phyloP scores from a whole-genome alignment of 2,113 vertebrate species.

The Psittacula cyanocephala region DNA sequence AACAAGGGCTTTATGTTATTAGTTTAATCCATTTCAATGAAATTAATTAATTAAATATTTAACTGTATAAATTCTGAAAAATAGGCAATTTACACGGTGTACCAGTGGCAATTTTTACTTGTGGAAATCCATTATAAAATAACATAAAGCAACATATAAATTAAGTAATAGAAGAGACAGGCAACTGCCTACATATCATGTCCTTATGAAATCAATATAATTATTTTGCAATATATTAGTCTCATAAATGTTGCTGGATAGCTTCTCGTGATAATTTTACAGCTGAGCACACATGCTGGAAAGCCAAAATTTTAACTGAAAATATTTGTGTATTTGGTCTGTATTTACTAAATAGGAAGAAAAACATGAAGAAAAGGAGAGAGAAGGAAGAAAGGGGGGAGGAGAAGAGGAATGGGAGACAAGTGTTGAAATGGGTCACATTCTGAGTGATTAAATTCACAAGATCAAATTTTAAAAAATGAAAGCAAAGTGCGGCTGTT shows the following conservation, averaged over 20 bases:
- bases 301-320: not conserved
- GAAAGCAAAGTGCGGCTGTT: not conserved
- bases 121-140: not conserved
- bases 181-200: not conserved
- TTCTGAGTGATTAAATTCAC: not conserved
- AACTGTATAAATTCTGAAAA: not conserved
- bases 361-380: not conserved
- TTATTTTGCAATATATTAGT: not conserved
- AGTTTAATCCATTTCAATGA: not conserved
- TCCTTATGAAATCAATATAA: not conserved
- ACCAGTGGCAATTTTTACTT: not conserved
- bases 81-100: not conserved
- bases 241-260: not conserved
- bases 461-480: not conserved
- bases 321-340: not conserved
- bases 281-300: not conserved
- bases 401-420: fast-evolving
- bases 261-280: not conserved
- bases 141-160: not conserved
- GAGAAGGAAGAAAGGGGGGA: not conserved
- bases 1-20: not conserved
- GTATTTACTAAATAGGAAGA: not conserved
- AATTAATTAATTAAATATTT: not conserved
- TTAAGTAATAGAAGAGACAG: not conserved
- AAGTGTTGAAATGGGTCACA: not conserved